phyloP scores from a whole-genome alignment of 1,140 invertebrate genomes.

The Andrena cerasifolii region DNA sequence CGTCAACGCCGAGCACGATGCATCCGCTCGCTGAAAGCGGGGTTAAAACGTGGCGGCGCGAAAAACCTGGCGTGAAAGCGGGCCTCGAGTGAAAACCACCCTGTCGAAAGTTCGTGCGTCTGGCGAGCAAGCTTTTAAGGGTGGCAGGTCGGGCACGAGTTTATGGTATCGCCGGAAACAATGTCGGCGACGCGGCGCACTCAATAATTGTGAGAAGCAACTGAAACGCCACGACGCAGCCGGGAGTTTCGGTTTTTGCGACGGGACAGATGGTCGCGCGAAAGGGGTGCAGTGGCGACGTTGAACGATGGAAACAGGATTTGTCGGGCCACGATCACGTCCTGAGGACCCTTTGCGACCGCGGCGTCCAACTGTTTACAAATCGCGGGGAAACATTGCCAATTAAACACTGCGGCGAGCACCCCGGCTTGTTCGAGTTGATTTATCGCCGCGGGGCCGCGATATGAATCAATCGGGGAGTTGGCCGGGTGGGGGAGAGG shows the following conservation, averaged over 20 bases:
- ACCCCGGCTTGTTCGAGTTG: not conserved
- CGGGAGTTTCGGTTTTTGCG: too few species aligned
- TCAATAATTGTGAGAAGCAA: not conserved
- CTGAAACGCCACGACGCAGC: not conserved
- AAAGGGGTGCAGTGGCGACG: not conserved
- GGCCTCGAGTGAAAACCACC: not conserved
- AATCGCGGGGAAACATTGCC: not conserved
- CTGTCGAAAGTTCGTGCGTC: not conserved
- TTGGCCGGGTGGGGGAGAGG: not conserved
- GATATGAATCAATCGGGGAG: constrained; percentile 28
- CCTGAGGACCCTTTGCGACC: not conserved
- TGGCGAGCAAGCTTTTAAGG: not conserved
- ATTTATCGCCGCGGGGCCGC: constrained; percentile 1
- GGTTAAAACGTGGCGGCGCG: too few species aligned
- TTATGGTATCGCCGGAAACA: not conserved
- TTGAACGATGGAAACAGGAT: too few species aligned
- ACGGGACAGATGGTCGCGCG: not conserved
- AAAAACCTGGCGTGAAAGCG: too few species aligned
- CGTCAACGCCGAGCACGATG: too few species aligned
- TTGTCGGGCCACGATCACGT: not conserved
- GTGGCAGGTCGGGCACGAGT: not conserved
- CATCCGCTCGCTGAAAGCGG: too few species aligned
- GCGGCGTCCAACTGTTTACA: constrained; percentile 1
- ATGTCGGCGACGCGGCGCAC: too few species aligned
- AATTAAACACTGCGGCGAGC: constrained; percentile 22